Conservation (phyloP, 2,888 invertebrate species). For the Eurytoma californica region DNA sequence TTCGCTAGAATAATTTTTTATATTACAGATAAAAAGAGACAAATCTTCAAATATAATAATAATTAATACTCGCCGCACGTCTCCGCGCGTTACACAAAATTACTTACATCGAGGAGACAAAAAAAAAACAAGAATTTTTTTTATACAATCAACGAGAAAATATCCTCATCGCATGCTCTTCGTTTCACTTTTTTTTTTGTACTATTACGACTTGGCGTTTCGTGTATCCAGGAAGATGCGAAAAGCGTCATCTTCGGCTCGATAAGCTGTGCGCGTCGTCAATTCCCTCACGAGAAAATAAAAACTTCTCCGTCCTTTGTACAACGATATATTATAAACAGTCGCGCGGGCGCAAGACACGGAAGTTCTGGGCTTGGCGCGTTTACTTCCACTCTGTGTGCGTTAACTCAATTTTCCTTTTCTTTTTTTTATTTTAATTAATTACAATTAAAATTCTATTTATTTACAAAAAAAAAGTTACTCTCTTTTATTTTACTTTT, state of each 20-base stretch:
- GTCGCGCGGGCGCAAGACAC: constrained; percentile 15
- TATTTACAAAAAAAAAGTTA: constrained; percentile 51
- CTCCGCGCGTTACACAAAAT: constrained; percentile 4
- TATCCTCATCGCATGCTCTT: constrained; percentile 37
- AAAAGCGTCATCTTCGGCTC: neutral
- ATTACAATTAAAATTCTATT: constrained; percentile 5
- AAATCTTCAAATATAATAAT: constrained; percentile 16
- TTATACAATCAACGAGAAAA: constrained; percentile 23
- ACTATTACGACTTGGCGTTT: constrained; percentile 48
- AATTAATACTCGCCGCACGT: constrained; percentile 42
- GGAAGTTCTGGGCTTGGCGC: constrained; percentile 37
- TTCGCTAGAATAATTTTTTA: neutral
- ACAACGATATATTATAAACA: constrained; percentile 15
- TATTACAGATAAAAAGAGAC: constrained; percentile 23
- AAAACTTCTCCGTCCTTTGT: constrained; percentile 5
- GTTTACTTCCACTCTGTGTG: constrained; percentile 1
- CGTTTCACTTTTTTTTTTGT: constrained; percentile 44
- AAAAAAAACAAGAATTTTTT: constrained; percentile 1
- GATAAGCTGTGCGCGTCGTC: neutral
- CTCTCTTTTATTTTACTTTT: constrained; percentile 24
- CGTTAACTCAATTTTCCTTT: neutral
- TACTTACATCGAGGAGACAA: neutral
- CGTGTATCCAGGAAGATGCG: constrained; percentile 1
- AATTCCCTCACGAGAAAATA: neutral
- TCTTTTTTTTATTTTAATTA: neutral